Evolutionary conservation across 2,888 invertebrate genomes (phyloP).

Genomic region (Hyalella azteca): DNA sequence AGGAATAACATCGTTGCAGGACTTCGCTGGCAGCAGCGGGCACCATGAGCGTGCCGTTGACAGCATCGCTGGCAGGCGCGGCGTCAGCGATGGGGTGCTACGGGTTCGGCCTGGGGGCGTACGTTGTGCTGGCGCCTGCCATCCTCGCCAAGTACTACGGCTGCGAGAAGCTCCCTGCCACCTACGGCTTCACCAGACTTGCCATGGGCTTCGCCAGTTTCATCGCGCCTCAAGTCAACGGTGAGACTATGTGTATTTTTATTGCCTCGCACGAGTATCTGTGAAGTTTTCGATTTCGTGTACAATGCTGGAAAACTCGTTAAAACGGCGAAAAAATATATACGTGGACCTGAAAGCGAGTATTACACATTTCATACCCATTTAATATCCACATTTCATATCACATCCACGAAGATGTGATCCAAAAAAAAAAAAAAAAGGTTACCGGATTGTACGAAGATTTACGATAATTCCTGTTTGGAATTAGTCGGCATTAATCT

Average conservation of each 20-base stretch:
- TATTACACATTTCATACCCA: no score
- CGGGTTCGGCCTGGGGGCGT: conserved; percentile 76
- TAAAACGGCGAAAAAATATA: no score
- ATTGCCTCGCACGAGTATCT: background rate
- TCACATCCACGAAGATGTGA: no score
- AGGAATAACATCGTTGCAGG: no score
- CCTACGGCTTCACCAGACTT: conserved; percentile 77
- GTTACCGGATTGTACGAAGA: no score
- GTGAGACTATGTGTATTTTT: conserved; percentile 32
- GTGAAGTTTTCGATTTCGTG: no score
- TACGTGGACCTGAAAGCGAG: no score
- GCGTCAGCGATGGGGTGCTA: conserved; percentile 73
- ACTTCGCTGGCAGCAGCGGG: conserved; percentile 75
- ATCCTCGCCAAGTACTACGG: conserved; percentile 77
- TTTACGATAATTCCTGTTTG: no score
- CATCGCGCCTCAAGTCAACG: conserved; percentile 54
- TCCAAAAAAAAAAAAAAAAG: no score
- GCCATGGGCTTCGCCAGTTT: conserved; percentile 71
- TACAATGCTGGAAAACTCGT: no score
- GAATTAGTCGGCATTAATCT: no score
- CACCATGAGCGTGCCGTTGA: conserved; percentile 72
- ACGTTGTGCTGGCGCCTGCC: conserved; percentile 78
- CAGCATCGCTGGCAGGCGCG: conserved; percentile 71
- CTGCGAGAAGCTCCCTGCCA: conserved; percentile 76
- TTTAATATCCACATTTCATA: no score